phyloP scores from a whole-genome alignment of 2,797 vertebrate genomes.

The Alcedo atthis region DNA sequence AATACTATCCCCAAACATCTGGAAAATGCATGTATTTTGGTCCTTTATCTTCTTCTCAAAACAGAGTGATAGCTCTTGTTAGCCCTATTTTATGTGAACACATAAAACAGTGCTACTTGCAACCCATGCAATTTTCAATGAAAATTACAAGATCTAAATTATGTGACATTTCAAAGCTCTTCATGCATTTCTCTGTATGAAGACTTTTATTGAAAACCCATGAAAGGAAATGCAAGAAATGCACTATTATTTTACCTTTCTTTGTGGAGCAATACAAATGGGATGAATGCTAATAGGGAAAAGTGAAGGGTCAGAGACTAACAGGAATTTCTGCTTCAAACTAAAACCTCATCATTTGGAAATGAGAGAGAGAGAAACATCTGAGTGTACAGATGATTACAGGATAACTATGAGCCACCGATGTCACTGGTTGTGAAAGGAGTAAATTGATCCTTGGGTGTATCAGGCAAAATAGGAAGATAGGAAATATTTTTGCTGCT shows the following conservation, averaged over 20 bases:
- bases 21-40: neutral
- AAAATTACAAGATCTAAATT: neutral
- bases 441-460: slow-evolving; percentile 13
- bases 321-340: slow-evolving; percentile 16
- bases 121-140: neutral
- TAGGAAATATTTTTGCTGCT: neutral
- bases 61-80: neutral
- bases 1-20: neutral
- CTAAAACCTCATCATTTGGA: slow-evolving; percentile 8
- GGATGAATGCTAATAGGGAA: neutral
- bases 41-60: neutral
- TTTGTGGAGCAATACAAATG: neutral
- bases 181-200: neutral
- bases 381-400: slow-evolving; percentile 10
- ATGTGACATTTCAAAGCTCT: neutral
- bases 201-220: neutral
- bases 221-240: neutral
- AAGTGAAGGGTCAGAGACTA: slow-evolving; percentile 2
- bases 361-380: slow-evolving; percentile 8
- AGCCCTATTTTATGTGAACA: neutral
- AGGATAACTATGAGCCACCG: neutral
- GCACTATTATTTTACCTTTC: neutral
- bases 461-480: slow-evolving; percentile 2
- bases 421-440: slow-evolving; percentile 15
- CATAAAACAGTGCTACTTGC: neutral